Base-by-base conservation (phyloP, 2,113 vertebrate genomes). In the Procapra przewalskii region DNA sequence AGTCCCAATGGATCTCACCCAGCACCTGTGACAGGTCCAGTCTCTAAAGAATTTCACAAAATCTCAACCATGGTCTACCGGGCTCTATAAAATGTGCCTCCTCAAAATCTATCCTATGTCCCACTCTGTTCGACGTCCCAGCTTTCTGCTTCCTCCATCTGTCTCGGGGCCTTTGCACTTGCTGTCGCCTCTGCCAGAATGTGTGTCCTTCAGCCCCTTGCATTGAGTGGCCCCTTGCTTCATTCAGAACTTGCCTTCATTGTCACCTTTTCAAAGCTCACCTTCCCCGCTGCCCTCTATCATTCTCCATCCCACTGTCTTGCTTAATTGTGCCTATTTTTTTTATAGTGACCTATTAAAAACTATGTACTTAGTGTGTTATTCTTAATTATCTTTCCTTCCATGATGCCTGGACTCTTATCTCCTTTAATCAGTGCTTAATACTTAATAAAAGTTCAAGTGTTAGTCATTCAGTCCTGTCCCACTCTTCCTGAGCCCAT, bases 81-180 rank as follows among this genome's bases (percentile, higher is more conserved):
- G 33, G 25, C 2, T 54, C 17, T 23, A 3, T 4, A 33, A 7
- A 10, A 79, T 8, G 5, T 13, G 15, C 6, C 67, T 54, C 6
- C 23, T 84, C 15, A 75, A 75, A 85, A 21, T 55, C 45, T 8
- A 57, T 10, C 21, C 50, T 4, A 6, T 1, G 6, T 7, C 0
- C 11, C 3, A 11, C 13, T 82, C 45, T 6, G 14, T 19, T 84
- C 40, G 15, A 48, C 0, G 8, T 10, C 21, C 50, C 0, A 10
- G 4, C 19, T 40, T 33, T 3, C 31, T 25, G 6, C 3, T 29
- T 52, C 48, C 52, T 90, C 25, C 17, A 40, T 29, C 59, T 83
- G 31, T 43, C 48, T 7, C 7, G 17, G 33, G 71, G 3, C 12
- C 40, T 95, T 90, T 92, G 25, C 17, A 50, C 7, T 14, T 92